Conservation (phyloP, 2,888 invertebrate species). For the Aleiodes testaceus region DNA sequence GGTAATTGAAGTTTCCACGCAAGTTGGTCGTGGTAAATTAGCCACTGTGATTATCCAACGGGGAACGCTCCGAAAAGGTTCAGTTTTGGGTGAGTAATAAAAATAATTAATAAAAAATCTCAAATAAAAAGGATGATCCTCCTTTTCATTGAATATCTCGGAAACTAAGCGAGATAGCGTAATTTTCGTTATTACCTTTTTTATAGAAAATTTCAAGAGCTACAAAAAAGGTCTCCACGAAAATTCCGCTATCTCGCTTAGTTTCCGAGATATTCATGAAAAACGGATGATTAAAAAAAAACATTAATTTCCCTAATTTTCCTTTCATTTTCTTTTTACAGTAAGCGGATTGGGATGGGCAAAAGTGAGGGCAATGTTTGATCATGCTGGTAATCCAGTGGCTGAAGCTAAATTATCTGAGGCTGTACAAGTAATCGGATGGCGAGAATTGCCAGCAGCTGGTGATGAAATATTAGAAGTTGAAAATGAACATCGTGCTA, state of each 20-base stretch:
- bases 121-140: not conserved
- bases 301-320: not conserved
- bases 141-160: not conserved
- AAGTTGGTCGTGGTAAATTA: slow-evolving; percentile 79
- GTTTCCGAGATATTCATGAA: too few species aligned
- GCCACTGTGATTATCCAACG: slow-evolving; percentile 78
- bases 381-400: slow-evolving; percentile 82
- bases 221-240: too few species aligned
- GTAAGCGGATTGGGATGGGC: slow-evolving; percentile 91
- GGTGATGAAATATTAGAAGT: slow-evolving; percentile 93
- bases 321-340: slow-evolving; percentile 62
- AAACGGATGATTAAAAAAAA: too few species aligned
- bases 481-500: slow-evolving; percentile 81
- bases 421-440: slow-evolving; percentile 91
- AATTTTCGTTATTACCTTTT: too few species aligned
- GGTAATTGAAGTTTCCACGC: slow-evolving; percentile 88
- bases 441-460: slow-evolving; percentile 90
- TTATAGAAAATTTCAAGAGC: too few species aligned
- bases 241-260: too few species aligned
- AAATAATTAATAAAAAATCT: not conserved
- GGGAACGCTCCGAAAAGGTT: slow-evolving; percentile 77
- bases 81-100: slow-evolving; percentile 70
- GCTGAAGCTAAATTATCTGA: slow-evolving; percentile 83
- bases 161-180: not conserved
- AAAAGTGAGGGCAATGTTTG: slow-evolving; percentile 86